Base-by-base conservation (phyloP, 1,140 invertebrate species). In the Amyelois transitella region DNA sequence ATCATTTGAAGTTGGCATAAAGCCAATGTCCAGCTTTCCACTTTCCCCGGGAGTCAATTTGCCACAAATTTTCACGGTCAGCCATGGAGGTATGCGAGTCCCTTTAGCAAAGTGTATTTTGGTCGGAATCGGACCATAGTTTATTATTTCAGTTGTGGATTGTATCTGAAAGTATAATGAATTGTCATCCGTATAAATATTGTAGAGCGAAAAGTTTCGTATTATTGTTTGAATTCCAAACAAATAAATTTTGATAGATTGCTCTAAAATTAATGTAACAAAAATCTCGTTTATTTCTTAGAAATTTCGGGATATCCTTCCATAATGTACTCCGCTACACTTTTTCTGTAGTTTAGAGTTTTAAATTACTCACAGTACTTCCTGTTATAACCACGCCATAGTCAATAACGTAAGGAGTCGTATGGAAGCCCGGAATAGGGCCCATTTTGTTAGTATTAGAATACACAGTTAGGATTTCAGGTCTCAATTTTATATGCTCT, bases 361-460 rank as follows among this genome's bases (percentile, higher is more conserved):
- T 19, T 48, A 48, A 28, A 47, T 64, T 58, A 58, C 62, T 75
- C 72, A 86, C 85, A 25, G 71, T 77, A 53, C 70, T 80, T 8
- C 74, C 85, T 43, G 76, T 85, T 21, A 86, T 86, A 17, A 85
- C 75, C 6, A 88, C 85, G 24, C 82, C 82, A 25, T 65, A 86
- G 62, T 88, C 85, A 51, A 88, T 74, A 7, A 86, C 60, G 19
- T 84, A 88, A 5, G 81, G 75, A 17, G 63, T 73, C 6, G 82
- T 82, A 6, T 22, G 51, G 64, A 84, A 85, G 53, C 82, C 85
- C 18, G 74, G 61, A 51, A 86, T 85, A 0, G 81, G 68, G 24
- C 64, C 70, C 47, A 64, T 70, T 63, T 77, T 81, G 4, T 59
- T 51, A 18, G 60, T 54, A 18, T 56, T 61, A 1, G 62, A 58